A percentile compares a stretch with the other conserved stretches of the same genome.
Evolutionary conservation across 2,113 vertebrate genomes (phyloP).

Genomic region (Orthonyx spaldingii): DNA sequence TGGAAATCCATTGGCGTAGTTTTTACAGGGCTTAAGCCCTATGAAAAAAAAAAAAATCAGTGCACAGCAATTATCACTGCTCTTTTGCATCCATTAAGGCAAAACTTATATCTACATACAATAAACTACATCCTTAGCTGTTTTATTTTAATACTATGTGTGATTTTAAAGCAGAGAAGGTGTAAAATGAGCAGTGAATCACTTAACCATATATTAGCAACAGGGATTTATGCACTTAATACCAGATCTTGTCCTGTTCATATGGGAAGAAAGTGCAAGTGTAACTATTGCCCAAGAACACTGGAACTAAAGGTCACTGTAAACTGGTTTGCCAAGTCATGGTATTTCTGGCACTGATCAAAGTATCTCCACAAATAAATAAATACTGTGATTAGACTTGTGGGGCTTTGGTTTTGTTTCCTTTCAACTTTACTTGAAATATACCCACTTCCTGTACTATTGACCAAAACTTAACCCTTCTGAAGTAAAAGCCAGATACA

Average conservation of each 20-base stretch:
- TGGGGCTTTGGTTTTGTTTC: conserved; percentile 22
- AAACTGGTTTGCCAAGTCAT: conserved; percentile 44
- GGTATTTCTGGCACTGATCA: conserved; percentile 49
- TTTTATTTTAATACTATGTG: conserved; percentile 39
- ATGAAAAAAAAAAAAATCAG: conserved; percentile 34
- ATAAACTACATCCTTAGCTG: conserved; percentile 16
- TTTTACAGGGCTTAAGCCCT: conserved; percentile 61
- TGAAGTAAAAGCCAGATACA: conserved; percentile 28
- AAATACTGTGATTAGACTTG: conserved; percentile 53
- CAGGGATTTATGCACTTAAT: conserved; percentile 41
- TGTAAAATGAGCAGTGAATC: conserved; percentile 49
- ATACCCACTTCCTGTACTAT: background rate
- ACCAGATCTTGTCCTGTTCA: conserved; percentile 16
- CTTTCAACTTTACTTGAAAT: conserved; percentile 43
- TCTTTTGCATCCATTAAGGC: conserved; percentile 69
- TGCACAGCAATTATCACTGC: conserved; percentile 66
- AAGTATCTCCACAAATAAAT: conserved; percentile 45
- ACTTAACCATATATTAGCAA: conserved; percentile 12
- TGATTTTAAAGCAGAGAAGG: conserved; percentile 35
- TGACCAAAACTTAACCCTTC: conserved; percentile 28
- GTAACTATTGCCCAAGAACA: conserved; percentile 35
- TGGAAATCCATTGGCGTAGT: conserved; percentile 60
- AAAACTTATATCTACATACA: conserved; percentile 45
- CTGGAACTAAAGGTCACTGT: conserved; percentile 30
- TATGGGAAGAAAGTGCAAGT: conserved; percentile 36